Evolutionary conservation across 2,113 vertebrate genomes (phyloP).

Genomic region (Zosterops pallidus): DNA sequence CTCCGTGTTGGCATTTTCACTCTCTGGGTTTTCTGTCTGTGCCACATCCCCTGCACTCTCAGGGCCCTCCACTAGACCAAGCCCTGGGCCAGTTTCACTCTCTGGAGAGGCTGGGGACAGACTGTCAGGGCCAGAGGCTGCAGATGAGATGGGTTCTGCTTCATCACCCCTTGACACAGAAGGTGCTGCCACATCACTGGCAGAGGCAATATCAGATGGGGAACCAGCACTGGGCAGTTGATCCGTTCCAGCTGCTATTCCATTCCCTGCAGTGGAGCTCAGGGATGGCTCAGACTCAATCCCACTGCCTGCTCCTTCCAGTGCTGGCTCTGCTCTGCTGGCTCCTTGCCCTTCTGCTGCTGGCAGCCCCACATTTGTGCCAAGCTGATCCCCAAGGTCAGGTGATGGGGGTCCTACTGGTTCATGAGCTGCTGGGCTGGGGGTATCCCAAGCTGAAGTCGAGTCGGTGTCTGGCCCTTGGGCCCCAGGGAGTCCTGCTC

Average conservation of each 20-base stretch:
- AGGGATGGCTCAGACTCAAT: too few relatives aligned
- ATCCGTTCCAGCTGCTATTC: background rate
- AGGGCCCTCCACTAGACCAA: background rate
- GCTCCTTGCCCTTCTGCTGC: too few relatives aligned
- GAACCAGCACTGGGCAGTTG: background rate
- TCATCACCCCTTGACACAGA: background rate
- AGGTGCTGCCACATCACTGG: background rate
- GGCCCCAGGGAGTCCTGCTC: too few relatives aligned
- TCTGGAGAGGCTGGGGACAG: background rate
- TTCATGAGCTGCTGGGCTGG: too few relatives aligned
- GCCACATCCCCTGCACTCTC: background rate
- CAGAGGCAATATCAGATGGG: background rate
- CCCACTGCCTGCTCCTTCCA: too few relatives aligned
- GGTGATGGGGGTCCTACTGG: too few relatives aligned
- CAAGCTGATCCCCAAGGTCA: too few relatives aligned
- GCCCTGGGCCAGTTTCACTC: background rate
- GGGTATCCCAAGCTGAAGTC: too few relatives aligned
- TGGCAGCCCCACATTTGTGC: too few relatives aligned
- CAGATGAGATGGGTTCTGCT: background rate
- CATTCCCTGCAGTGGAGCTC: background rate
- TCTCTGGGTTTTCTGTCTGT: background rate
- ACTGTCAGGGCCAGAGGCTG: background rate
- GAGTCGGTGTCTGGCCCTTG: too few relatives aligned
- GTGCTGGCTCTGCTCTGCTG: too few relatives aligned
- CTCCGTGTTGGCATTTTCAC: background rate